Conservation (phyloP, 2,888 invertebrate species). For the Choristoneura rosaceana region DNA sequence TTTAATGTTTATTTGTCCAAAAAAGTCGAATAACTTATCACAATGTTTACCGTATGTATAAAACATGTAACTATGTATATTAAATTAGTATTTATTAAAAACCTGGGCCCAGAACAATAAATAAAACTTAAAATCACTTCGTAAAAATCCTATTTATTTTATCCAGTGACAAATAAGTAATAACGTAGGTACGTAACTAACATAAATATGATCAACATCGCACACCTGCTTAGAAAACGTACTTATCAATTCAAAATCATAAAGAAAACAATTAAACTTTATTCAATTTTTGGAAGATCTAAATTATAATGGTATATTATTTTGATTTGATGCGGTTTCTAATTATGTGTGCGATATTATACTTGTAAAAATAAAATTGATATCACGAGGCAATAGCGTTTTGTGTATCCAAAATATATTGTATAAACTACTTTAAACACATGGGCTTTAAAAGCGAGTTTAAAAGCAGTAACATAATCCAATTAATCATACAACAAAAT, state of each 20-base stretch:
- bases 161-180: background rate
- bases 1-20: no score
- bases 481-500: background rate
- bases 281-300: no score
- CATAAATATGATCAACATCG: background rate
- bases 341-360: no score
- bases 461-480: constrained; percentile 13
- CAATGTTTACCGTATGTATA: background rate
- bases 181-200: background rate
- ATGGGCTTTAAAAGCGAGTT: background rate
- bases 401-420: background rate
- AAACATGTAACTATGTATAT: no score
- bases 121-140: background rate
- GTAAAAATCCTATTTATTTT: constrained; percentile 34
- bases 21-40: background rate
- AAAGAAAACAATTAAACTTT: no score
- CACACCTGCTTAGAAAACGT: background rate
- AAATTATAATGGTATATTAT: no score
- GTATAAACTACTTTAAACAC: background rate
- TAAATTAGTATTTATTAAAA: no score
- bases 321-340: no score
- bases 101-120: background rate
- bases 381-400: background rate
- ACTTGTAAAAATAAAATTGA: background rate
- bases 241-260: no score